Conservation (phyloP, 2,113 vertebrate species). For the Ifrita kowaldi region DNA sequence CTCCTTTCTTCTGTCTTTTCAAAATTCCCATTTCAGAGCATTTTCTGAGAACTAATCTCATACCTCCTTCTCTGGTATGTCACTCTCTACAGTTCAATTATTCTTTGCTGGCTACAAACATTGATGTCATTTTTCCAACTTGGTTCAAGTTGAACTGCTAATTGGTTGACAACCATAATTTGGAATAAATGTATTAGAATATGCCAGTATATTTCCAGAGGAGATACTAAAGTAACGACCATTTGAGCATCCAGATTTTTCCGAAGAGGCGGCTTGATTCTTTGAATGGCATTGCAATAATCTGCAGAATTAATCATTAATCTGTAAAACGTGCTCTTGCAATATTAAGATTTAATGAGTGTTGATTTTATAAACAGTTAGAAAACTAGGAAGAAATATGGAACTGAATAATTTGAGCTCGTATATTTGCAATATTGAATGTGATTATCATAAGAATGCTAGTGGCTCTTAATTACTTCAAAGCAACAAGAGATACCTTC, state of each 20-base stretch:
- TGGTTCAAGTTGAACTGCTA: not conserved
- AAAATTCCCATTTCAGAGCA: not conserved
- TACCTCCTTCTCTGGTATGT: not conserved
- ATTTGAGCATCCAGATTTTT: not conserved
- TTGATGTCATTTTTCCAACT: not conserved
- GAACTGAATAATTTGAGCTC: not conserved
- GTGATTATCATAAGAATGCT: not conserved
- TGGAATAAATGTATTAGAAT: not conserved
- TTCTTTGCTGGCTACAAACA: not conserved
- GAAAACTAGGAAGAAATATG: not conserved
- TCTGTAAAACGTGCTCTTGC: not conserved
- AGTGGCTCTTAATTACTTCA: not conserved
- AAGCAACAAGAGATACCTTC: not conserved
- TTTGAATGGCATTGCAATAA: not conserved
- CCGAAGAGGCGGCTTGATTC: not conserved
- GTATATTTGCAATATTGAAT: not conserved
- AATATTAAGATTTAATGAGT: not conserved
- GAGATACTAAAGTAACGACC: fast-evolving
- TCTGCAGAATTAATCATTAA: not conserved
- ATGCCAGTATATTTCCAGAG: not conserved
- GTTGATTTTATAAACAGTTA: not conserved
- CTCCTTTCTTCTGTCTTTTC: not conserved
- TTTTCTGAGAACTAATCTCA: not conserved
- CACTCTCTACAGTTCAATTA: not conserved
- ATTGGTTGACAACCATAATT: not conserved